phyloP scores from a whole-genome alignment of 2,888 invertebrate genomes.

The Archips xylosteana region DNA sequence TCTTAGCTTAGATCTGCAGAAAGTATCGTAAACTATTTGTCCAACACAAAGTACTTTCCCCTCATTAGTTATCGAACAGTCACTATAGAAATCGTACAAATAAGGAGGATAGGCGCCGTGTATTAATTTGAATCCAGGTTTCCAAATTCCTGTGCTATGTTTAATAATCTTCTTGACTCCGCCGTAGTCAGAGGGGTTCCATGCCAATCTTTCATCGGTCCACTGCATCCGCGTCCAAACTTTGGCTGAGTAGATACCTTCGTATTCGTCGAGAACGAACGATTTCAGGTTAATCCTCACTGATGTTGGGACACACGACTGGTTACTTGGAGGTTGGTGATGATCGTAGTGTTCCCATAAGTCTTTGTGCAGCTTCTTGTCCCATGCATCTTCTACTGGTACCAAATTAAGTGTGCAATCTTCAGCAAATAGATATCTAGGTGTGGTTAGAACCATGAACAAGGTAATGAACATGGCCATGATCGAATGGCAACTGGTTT shows the following conservation, averaged over 20 bases:
- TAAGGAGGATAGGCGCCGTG: background rate
- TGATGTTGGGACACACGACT: background rate
- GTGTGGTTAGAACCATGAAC: background rate
- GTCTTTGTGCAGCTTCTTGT: background rate
- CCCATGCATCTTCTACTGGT: background rate
- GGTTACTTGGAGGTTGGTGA: background rate
- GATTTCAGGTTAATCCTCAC: background rate
- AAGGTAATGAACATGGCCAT: background rate
- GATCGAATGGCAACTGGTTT: background rate
- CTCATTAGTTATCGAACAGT: background rate
- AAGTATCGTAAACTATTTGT: background rate
- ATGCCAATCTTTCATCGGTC: background rate
- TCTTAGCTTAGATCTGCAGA: conserved; percentile 45
- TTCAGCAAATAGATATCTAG: background rate
- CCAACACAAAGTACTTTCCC: background rate
- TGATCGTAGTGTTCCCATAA: background rate
- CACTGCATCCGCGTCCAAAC: background rate
- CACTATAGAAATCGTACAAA: background rate
- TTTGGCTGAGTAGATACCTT: background rate
- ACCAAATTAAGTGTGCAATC: background rate
- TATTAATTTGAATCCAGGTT: background rate
- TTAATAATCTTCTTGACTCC: background rate
- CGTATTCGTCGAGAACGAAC: background rate
- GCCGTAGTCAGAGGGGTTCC: background rate
- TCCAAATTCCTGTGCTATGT: background rate